Percentiles rank a stretch among this genome's conserved stretches.
Conservation (phyloP, 2,797 vertebrate species). For the Crossoptilon crossoptilon region DNA sequence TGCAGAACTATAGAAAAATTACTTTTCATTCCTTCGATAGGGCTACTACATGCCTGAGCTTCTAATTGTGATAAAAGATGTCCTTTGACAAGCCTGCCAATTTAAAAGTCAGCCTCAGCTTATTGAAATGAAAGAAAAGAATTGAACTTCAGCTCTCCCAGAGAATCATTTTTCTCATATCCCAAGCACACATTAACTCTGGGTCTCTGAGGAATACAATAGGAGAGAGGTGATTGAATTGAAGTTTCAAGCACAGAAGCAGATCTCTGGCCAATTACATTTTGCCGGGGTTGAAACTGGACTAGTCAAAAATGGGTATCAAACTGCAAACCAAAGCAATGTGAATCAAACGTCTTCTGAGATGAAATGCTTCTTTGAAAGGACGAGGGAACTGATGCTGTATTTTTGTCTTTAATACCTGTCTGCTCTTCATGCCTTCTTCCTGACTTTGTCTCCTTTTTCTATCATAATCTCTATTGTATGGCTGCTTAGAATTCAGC, state of each 20-base stretch:
- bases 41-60: not conserved
- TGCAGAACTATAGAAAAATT: not conserved
- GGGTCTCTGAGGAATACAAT: constrained; percentile 68
- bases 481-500: not conserved
- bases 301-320: constrained; percentile 14
- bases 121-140: constrained; percentile 67
- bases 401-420: constrained; percentile 29
- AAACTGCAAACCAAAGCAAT: not conserved
- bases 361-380: constrained; percentile 50
- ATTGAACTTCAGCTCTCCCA: constrained; percentile 58
- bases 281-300: constrained; percentile 56
- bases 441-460: not conserved
- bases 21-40: not conserved
- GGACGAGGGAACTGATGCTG: not conserved
- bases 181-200: constrained; percentile 52
- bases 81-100: constrained; percentile 31
- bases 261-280: constrained; percentile 55
- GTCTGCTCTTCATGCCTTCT: not conserved
- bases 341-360: constrained; percentile 19
- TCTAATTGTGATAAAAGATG: constrained; percentile 65
- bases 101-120: constrained; percentile 58
- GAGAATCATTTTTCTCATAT: constrained; percentile 63
- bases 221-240: constrained; percentile 66
- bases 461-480: not conserved
- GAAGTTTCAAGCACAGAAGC: constrained; percentile 63